phyloP scores from a whole-genome alignment of 2,113 vertebrate species.

The Gobiocypris rarus region DNA sequence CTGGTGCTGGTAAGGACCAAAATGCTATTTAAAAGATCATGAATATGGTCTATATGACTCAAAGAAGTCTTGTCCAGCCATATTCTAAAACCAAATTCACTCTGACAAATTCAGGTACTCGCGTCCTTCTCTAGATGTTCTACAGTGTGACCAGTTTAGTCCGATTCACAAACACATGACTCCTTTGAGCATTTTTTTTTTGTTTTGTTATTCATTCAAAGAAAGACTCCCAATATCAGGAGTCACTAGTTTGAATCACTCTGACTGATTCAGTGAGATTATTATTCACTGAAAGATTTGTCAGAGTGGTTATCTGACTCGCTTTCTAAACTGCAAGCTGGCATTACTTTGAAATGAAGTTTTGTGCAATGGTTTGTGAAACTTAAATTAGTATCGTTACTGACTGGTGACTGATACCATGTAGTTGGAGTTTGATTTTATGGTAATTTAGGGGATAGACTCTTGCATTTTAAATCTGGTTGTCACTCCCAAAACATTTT shows the following conservation, averaged over 20 bases:
- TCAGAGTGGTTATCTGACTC: conserved; percentile 2
- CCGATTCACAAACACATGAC: not conserved
- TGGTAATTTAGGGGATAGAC: not conserved
- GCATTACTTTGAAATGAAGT: not conserved
- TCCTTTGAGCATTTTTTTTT: not conserved
- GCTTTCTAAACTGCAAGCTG: not conserved
- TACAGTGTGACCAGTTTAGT: not conserved
- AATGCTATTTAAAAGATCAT: not conserved
- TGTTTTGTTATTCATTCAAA: not conserved
- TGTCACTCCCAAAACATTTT: not conserved
- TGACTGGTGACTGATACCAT: not conserved
- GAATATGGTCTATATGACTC: not conserved
- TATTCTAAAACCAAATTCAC: not conserved
- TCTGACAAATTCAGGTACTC: not conserved
- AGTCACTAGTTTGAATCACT: not conserved
- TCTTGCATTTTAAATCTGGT: not conserved
- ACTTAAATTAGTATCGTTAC: not conserved
- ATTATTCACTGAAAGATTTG: not conserved
- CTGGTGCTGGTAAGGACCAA: conserved; percentile 84
- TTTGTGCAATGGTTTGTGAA: not conserved
- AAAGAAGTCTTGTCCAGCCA: not conserved
- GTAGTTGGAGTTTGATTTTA: not conserved
- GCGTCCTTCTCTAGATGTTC: not conserved
- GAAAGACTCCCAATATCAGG: not conserved
- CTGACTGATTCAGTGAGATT: not conserved